Evolutionary conservation across 2,113 vertebrate species (phyloP).

Genomic region (Riparia riparia): DNA sequence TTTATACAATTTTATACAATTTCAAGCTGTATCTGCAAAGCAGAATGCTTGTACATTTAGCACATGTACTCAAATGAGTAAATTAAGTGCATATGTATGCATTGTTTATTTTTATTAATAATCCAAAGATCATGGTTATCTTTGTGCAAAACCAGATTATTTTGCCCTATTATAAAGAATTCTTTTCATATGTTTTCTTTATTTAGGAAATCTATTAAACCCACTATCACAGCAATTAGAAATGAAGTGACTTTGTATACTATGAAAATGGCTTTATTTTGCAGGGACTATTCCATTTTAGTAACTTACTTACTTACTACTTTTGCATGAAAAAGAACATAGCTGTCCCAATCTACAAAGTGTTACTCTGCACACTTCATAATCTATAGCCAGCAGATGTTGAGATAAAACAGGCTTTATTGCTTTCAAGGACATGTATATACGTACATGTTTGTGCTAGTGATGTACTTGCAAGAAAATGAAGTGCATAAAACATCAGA

Average conservation of each 20-base stretch:
- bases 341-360: neutral
- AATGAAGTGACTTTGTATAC: neutral
- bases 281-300: neutral
- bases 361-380: neutral
- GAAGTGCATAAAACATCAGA: neutral
- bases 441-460: neutral
- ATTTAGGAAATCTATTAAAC: neutral
- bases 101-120: neutral
- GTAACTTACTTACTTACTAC: neutral
- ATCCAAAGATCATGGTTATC: neutral
- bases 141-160: neutral
- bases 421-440: neutral
- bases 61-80: neutral
- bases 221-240: neutral
- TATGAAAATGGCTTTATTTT: neutral
- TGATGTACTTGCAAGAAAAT: neutral
- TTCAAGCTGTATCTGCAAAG: neutral
- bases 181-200: neutral
- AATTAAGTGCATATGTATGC: neutral
- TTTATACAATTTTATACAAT: neutral
- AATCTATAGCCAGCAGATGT: neutral
- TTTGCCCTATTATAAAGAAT: neutral
- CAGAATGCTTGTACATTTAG: neutral
- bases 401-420: neutral
- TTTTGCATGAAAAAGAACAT: neutral